Conservation (phyloP, 2,888 invertebrate genomes). For the Dascillus cervinus region DNA sequence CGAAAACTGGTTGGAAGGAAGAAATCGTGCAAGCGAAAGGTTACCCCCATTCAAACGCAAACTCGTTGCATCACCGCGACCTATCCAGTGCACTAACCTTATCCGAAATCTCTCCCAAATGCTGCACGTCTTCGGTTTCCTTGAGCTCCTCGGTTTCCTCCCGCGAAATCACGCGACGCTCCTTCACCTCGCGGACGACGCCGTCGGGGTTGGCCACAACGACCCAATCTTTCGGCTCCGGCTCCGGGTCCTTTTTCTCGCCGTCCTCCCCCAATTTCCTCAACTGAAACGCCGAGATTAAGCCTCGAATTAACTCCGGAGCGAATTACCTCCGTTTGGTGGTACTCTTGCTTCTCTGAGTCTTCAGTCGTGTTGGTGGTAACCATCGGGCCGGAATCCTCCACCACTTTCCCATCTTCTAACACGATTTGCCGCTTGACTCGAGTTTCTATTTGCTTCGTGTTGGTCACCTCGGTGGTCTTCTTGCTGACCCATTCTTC, state of each 20-base stretch:
- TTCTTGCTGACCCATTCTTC: conserved; percentile 91
- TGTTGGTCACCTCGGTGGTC: conserved; percentile 83
- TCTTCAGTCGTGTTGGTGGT: conserved; percentile 89
- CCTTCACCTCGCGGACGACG: conserved; percentile 73
- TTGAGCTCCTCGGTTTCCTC: conserved; percentile 75
- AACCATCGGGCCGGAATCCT: conserved; percentile 83
- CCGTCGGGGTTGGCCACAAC: conserved; percentile 64
- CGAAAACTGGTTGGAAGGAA: too few species aligned
- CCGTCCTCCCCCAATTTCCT: conserved; percentile 39
- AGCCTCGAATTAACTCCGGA: not conserved
- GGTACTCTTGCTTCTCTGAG: conserved; percentile 81
- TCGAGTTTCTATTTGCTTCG: conserved; percentile 83
- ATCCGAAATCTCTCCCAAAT: conserved; percentile 78
- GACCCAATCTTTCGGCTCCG: conserved; percentile 38
- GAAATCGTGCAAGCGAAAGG: too few species aligned
- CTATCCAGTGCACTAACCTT: conserved; percentile 53
- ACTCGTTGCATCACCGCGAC: too few species aligned
- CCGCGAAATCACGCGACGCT: conserved; percentile 69
- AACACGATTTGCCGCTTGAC: conserved; percentile 82
- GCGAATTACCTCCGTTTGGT: conserved; percentile 67
- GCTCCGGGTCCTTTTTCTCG: conserved; percentile 26
- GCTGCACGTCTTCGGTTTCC: conserved; percentile 78
- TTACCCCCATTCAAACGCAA: too few species aligned
- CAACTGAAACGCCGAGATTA: conserved; percentile 23
- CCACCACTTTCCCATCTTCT: conserved; percentile 85